Base-by-base conservation (phyloP, 2,888 invertebrate genomes). In the Tachystola acroxantha region DNA sequence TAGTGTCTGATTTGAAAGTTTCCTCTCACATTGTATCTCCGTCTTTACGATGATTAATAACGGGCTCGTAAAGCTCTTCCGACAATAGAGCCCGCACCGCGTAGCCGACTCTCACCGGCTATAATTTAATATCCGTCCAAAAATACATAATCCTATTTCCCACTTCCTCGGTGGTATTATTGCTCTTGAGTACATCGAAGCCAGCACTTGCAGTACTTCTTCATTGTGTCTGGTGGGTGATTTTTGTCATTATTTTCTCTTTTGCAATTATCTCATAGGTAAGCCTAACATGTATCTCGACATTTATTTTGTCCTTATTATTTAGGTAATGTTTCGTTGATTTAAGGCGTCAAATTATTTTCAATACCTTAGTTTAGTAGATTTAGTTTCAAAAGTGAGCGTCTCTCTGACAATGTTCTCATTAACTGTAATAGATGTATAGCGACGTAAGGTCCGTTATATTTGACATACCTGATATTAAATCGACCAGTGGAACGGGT, bases 51-150 rank as follows among this genome's bases (percentile, higher is more conserved):
- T 36, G 39, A 39, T 34, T 40, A 43, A 48, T 50, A 56, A 56
- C 51, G 38, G 47, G 33, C 42, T 50, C 48, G 44, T 53, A 52
- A 57, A 51, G 40, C 40, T 44, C 36, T 28, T 39, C 43, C 53
- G 50, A 76, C 72, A 81, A 81, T 73, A 52, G 72, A 59, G 53
- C 81, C 82, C 80, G 78, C 78, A 81, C 72, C 67, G 48, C 53
- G 51, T 57, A 63, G 63, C 66, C 64, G 65, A 24, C 65, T 63
- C 64, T 68, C 67, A 73, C 73, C 68, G 69, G 55, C 60, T 64
- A 78, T 86, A 85, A 86, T 85, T 85, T 80, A 85, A 86, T 84
- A 85, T 86, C 86, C 86, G 86, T 67, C 67, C 73, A 48, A 74
- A 76, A 72, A 71, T 32, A 41, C 40, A 32, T 79, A 78, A 78